These are phyloP conservation scores for Acromyrmex echinatior DNA, from an alignment of 1,140 invertebrate genomes.

Conservation along the genomic window DNA sequence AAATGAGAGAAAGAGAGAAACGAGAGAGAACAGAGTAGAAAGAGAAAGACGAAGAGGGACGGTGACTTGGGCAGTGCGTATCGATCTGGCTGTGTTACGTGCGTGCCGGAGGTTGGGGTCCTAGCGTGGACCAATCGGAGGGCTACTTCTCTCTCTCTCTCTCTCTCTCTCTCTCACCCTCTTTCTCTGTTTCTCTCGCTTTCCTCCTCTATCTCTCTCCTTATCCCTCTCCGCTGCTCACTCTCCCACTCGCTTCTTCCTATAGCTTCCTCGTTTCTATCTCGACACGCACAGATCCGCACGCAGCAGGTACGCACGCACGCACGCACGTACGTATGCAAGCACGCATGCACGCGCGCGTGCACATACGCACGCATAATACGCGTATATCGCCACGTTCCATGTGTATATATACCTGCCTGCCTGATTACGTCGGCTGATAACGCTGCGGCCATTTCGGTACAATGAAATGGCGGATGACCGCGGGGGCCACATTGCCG, in stretches of 20 bases:
- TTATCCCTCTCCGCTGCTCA: conserved; percentile 45
- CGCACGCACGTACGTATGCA: conserved; percentile 10
- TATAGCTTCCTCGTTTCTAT: conserved; percentile 28
- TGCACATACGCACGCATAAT: conserved; percentile 37
- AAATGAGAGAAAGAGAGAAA: conserved; percentile 9
- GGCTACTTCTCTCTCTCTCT: conserved; percentile 81
- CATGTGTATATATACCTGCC: conserved; percentile 64
- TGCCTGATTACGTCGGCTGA: conserved; percentile 78
- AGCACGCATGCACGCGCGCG: neutral
- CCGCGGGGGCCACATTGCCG: conserved; percentile 46
- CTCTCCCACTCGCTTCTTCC: conserved; percentile 58
- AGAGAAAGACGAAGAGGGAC: conserved; percentile 75
- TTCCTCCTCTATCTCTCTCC: conserved; percentile 67
- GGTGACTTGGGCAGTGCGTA: conserved; percentile 86
- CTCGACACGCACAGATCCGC: conserved; percentile 47
- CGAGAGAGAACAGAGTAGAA: conserved; percentile 42
- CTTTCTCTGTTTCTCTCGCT: conserved; percentile 46
- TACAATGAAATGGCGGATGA: conserved; percentile 82
- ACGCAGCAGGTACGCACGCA: conserved; percentile 37
- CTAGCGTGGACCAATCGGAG: conserved; percentile 85
- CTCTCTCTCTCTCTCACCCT: conserved; percentile 54
- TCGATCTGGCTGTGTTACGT: conserved; percentile 85
- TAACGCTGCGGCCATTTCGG: conserved; percentile 78
- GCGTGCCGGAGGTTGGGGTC: conserved; percentile 85
- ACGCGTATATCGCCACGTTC: conserved; percentile 38